A percentile compares a stretch with the other conserved stretches of the same genome.
These are phyloP conservation scores for Notolabrus celidotus DNA, from an alignment of 2,797 vertebrate genomes.

Conservation along the genomic window DNA sequence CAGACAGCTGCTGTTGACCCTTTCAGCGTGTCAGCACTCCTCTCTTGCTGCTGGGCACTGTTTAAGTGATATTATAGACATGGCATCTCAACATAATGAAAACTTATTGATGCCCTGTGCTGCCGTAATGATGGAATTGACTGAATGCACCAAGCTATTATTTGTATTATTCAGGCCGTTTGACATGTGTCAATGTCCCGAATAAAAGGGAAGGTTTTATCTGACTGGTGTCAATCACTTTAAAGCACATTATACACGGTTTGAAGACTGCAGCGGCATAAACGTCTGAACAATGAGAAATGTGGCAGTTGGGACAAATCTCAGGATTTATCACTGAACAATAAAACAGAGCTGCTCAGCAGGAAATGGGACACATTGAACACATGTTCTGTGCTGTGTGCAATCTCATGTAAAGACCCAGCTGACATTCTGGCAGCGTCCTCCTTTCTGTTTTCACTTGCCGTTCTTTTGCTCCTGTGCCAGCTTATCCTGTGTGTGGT, in stretches of 20 bases:
- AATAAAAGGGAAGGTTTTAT: conserved; percentile 65
- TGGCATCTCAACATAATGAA: conserved; percentile 82
- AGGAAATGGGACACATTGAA: conserved; percentile 79
- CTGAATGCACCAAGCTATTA: conserved; percentile 78
- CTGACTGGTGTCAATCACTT: conserved; percentile 78
- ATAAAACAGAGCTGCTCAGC: conserved; percentile 80
- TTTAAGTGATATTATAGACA: conserved; percentile 82
- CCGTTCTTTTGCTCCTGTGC: conserved; percentile 78
- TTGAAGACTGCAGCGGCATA: conserved; percentile 49
- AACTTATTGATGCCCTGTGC: conserved; percentile 81
- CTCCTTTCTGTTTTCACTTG: conserved; percentile 80
- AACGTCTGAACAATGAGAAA: conserved; percentile 64
- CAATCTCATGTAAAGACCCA: conserved; percentile 84
- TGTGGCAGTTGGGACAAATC: conserved; percentile 81
- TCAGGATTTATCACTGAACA: conserved; percentile 81
- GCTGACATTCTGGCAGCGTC: conserved; percentile 84
- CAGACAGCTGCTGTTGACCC: conserved; percentile 77
- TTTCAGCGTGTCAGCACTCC: conserved; percentile 65
- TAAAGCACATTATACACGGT: conserved; percentile 53
- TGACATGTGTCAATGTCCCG: conserved; percentile 77
- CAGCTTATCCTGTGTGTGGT: conserved; percentile 85
- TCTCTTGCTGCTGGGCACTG: conserved; percentile 70
- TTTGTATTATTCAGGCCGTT: conserved; percentile 81
- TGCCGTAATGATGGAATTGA: conserved; percentile 83
- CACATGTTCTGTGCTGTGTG: conserved; percentile 82